Conservation (phyloP, 2,888 invertebrate genomes). For the Lasioglossum malachurum region DNA sequence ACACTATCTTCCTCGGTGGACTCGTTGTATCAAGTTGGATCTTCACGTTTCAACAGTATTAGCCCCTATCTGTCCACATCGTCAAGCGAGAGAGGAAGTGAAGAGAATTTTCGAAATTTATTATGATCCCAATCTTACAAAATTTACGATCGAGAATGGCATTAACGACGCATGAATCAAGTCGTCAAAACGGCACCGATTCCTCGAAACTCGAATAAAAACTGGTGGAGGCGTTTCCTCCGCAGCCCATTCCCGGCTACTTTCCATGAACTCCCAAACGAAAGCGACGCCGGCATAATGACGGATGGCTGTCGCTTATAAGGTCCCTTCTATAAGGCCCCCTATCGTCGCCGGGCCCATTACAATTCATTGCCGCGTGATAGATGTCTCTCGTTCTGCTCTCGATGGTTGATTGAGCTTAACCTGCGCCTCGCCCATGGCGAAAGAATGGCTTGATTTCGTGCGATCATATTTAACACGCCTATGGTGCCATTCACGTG, state of each 20-base stretch:
- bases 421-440: conserved; percentile 63
- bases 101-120: too few relatives aligned
- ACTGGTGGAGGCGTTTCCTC: not conserved
- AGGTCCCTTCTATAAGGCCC: conserved; percentile 65
- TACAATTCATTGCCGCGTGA: conserved; percentile 80
- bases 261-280: conserved; percentile 40
- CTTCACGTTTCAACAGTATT: not conserved
- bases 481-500: conserved; percentile 53
- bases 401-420: conserved; percentile 78
- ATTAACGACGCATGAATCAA: not conserved
- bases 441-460: conserved; percentile 59
- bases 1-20: not conserved
- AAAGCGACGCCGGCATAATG: conserved; percentile 71
- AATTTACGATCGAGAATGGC: not conserved
- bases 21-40: not conserved
- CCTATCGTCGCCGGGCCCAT: conserved; percentile 75
- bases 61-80: not conserved
- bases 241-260: not conserved
- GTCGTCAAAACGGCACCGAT: not conserved
- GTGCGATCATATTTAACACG: conserved; percentile 62
- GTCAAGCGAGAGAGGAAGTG: too few relatives aligned
- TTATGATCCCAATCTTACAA: not conserved
- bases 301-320: conserved; percentile 79
- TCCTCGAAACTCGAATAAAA: not conserved
- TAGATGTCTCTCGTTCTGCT: conserved; percentile 80